These are phyloP conservation scores for Synanthedon formicaeformis DNA, from an alignment of 2,888 invertebrate genomes.

Conservation along the genomic window DNA sequence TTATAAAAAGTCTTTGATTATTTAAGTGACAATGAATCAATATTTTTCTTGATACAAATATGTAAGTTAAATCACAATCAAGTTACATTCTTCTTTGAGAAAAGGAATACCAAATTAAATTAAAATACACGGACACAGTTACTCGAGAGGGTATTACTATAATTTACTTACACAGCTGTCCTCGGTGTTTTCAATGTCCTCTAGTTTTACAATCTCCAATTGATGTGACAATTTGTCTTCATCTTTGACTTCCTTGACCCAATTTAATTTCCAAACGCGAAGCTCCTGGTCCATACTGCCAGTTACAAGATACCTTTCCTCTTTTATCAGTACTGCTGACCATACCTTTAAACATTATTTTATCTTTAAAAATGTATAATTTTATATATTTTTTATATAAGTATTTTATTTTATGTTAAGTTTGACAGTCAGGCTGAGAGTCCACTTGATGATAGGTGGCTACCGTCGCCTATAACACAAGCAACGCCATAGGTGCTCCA, in stretches of 20 bases:
- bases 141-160: not conserved
- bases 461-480: too few species aligned
- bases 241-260: constrained; percentile 61
- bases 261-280: constrained; percentile 83
- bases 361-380: not conserved
- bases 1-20: too few species aligned
- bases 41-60: too few species aligned
- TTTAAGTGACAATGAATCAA: too few species aligned
- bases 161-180: constrained; percentile 63
- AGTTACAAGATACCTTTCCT: constrained; percentile 87
- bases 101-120: too few species aligned
- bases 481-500: too few species aligned
- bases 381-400: not conserved
- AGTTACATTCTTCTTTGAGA: too few species aligned
- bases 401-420: too few species aligned
- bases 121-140: too few species aligned
- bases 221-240: constrained; percentile 59
- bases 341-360: constrained; percentile 74
- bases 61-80: too few species aligned
- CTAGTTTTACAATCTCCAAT: constrained; percentile 62
- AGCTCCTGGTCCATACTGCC: constrained; percentile 89
- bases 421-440: too few species aligned
- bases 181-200: constrained; percentile 67
- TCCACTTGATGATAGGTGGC: too few species aligned
- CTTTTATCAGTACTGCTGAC: constrained; percentile 82